A percentile compares a stretch with the other conserved stretches of the same genome.
Conservation (phyloP, 1,140 invertebrate genomes). For the Drosophila setifemur region DNA sequence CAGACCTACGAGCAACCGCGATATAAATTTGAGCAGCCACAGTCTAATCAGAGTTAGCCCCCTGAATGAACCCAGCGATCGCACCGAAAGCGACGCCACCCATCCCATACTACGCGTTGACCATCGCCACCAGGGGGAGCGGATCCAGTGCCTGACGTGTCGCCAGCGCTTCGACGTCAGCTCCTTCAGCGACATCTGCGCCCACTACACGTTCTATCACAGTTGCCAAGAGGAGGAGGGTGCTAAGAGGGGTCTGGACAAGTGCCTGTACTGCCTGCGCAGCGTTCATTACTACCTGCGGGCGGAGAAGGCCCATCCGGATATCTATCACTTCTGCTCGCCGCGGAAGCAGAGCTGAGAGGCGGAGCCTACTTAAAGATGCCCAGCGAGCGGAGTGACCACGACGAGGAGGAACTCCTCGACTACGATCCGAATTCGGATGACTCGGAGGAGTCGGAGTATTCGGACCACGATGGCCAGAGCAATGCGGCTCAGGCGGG, state of each 20-base stretch:
- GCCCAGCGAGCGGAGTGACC: not conserved
- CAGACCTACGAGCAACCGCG: not conserved
- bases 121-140: conserved; percentile 34
- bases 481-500: no score
- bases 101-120: conserved; percentile 60
- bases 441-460: conserved; percentile 60
- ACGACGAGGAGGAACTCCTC: conserved; percentile 9
- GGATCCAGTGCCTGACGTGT: conserved; percentile 61
- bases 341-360: conserved; percentile 21
- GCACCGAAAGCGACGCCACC: conserved; percentile 70
- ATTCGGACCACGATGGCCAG: conserved; percentile 61
- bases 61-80: conserved; percentile 3
- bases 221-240: conserved; percentile 8
- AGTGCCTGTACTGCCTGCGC: conserved; percentile 63
- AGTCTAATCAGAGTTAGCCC: not conserved
- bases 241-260: not conserved
- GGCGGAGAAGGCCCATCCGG: not conserved
- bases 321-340: conserved; percentile 56
- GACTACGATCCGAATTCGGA: conserved; percentile 19
- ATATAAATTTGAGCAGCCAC: not conserved
- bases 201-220: conserved; percentile 47
- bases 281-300: conserved; percentile 40
- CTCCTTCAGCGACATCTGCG: conserved; percentile 56
- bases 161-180: conserved; percentile 23
- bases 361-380: no score